phyloP scores from a whole-genome alignment of 2,888 invertebrate genomes.

The Leptarthrus brevirostris region DNA sequence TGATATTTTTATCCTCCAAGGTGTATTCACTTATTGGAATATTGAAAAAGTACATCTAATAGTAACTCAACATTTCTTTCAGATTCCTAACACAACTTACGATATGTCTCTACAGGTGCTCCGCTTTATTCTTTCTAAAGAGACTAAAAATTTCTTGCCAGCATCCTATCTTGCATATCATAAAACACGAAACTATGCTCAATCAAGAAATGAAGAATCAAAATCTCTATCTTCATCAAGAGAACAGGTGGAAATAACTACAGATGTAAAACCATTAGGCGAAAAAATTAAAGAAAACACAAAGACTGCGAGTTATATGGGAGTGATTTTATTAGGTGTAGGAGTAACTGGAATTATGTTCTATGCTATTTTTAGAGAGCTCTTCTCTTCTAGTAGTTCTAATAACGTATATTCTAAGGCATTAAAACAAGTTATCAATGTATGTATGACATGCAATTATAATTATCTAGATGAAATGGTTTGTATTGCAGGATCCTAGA shows the following conservation, averaged over 20 bases:
- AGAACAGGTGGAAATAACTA: slow-evolving; percentile 59
- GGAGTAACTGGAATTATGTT: slow-evolving; percentile 86
- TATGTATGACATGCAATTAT: no score
- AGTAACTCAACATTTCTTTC: no score
- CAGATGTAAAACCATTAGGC: slow-evolving; percentile 74
- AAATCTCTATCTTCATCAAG: slow-evolving; percentile 27
- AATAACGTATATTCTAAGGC: slow-evolving; percentile 86
- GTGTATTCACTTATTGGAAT: no score
- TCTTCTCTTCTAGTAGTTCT: slow-evolving; percentile 89
- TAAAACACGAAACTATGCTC: slow-evolving; percentile 36
- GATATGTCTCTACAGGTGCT: neutral
- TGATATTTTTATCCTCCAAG: no score
- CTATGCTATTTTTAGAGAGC: slow-evolving; percentile 84
- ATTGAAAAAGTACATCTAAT: no score
- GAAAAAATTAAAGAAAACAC: slow-evolving; percentile 90
- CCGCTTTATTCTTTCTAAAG: neutral
- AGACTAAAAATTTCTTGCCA: neutral
- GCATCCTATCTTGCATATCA: neutral
- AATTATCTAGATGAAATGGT: no score
- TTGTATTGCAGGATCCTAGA: slow-evolving; percentile 71
- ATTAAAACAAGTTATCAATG: slow-evolving; percentile 78
- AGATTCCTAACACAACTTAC: no score
- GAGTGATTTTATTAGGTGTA: slow-evolving; percentile 82
- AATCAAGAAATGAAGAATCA: slow-evolving; percentile 24
- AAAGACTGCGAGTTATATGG: slow-evolving; percentile 79